Evolutionary conservation across 2,888 invertebrate genomes (phyloP), one percentile per base, ranked within the genome.

Genomic region (Aleiodes leptofemur): DNA sequence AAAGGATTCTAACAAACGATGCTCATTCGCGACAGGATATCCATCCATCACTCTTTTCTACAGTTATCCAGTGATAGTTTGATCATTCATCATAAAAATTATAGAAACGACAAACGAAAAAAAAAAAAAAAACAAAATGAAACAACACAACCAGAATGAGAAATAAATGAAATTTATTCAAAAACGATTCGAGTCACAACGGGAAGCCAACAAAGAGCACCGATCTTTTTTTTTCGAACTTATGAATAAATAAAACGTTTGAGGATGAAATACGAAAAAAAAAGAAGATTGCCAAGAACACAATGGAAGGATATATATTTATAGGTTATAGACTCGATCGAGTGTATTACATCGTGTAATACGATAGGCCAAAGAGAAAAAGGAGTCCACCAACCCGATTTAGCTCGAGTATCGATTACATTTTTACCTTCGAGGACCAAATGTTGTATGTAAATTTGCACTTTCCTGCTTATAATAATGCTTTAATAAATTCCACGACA

Each of bases 391-490:
- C 29, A 59, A 48, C 14, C n/a, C n/a, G 50, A 56, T 69, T 73
- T 50, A 29, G 38, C 55, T 57, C 48, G 6, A 38, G 31, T 61
- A 69, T 69, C 59, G 68, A 76, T 69, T 61, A 48, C 55, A 9
- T 38, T 69, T 55, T 72, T 43, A 34, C 57, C 51, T 23, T 38
- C 34, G 11, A 8, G 38, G 14, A 72, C 34, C 66, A 16, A 38
- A 51, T 34, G 43, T 48, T 31, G 53, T 53, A 13, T 56, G 68
- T 70, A 57, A 48, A 72, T 73, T 61, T 50, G 29, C n/a, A 38
- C 43, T 16, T 71, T 72, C 38, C 14, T 29, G 4, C 43, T 64
- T 57, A 68, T 51, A 66, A 56, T 71, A 72, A 80, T 77, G 75
- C 69, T 68, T 74, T 72, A 69, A 57, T 76, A 53, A n/a, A 34